phyloP scores from a whole-genome alignment of 2,888 invertebrate genomes.

The Drosophila neonasuta region DNA sequence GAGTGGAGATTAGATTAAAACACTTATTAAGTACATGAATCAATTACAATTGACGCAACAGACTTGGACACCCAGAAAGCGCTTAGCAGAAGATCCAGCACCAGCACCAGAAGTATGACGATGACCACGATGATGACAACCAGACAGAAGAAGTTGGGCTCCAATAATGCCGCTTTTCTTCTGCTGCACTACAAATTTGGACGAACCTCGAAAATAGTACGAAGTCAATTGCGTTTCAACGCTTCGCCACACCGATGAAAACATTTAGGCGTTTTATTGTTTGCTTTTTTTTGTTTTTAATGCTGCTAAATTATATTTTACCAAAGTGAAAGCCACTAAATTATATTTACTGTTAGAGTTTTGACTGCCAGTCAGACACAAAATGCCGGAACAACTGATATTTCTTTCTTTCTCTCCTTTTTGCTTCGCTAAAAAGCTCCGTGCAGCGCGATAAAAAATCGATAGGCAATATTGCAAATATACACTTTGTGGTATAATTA shows the following conservation, averaged over 20 bases:
- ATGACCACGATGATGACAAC: conserved; percentile 41
- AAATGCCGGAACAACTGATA: conserved; percentile 39
- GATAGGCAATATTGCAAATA: conserved; percentile 18
- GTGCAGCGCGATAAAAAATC: conserved; percentile 35
- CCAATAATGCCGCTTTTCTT: conserved; percentile 13
- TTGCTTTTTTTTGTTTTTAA: background rate
- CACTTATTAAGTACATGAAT: conserved; percentile 44
- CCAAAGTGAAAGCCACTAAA: conserved; percentile 40
- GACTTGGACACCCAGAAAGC: conserved; percentile 59
- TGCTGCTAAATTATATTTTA: conserved; percentile 20
- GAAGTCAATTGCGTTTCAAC: conserved; percentile 85
- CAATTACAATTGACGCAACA: conserved; percentile 69
- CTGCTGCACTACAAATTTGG: conserved; percentile 40
- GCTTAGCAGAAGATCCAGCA: conserved; percentile 56
- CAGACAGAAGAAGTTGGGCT: conserved; percentile 33
- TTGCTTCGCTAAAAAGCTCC: conserved; percentile 11
- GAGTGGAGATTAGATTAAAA: conserved; percentile 41
- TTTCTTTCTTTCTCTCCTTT: conserved; percentile 14
- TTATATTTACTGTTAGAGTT: conserved; percentile 53
- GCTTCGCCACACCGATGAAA: conserved; percentile 84
- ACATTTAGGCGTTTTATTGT: conserved; percentile 80
- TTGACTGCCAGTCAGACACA: conserved; percentile 11
- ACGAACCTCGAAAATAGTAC: conserved; percentile 86
- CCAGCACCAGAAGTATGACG: conserved; percentile 36
- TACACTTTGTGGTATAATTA: background rate